Percentiles rank a stretch among this genome's conserved stretches.
Conservation (phyloP, 2,797 vertebrate genomes). For the Petrocephalus schoutedeni region DNA sequence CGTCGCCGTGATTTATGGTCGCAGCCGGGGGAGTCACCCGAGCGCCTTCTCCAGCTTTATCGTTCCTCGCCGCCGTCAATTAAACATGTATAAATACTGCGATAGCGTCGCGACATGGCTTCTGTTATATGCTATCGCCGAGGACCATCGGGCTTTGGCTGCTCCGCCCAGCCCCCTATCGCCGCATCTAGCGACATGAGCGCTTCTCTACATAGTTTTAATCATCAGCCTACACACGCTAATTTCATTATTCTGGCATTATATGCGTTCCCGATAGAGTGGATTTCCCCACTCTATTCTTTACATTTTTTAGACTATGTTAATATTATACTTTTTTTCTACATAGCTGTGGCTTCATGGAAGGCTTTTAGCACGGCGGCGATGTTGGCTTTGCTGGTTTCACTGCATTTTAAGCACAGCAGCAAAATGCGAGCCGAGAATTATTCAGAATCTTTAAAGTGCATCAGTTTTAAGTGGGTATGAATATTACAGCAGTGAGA, state of each 20-base stretch:
- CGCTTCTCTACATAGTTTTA: background rate
- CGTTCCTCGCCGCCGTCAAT: conserved; percentile 99
- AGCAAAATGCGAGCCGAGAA: conserved; percentile 41
- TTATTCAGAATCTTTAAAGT: conserved; percentile 62
- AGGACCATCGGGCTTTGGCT: conserved; percentile 76
- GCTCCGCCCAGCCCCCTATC: background rate
- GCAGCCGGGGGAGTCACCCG: conserved; percentile 98
- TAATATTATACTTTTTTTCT: background rate
- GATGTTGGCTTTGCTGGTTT: conserved; percentile 29
- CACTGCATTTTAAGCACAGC: conserved; percentile 27
- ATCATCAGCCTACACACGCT: background rate
- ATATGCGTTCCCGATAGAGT: background rate
- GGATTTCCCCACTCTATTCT: background rate
- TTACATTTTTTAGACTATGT: background rate
- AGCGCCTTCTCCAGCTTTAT: conserved; percentile 99
- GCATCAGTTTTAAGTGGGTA: conserved; percentile 60
- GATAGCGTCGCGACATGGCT: conserved; percentile 90
- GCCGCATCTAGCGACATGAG: background rate
- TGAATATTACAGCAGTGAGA: conserved; percentile 54
- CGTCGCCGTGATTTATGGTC: conserved; percentile 99
- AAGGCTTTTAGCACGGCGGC: background rate
- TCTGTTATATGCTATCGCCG: conserved; percentile 77
- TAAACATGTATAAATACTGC: conserved; percentile 99
- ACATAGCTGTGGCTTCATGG: background rate
- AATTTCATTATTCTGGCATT: background rate